These are phyloP conservation scores for Mya arenaria DNA, from an alignment of 1,140 invertebrate species.

Conservation along the genomic window DNA sequence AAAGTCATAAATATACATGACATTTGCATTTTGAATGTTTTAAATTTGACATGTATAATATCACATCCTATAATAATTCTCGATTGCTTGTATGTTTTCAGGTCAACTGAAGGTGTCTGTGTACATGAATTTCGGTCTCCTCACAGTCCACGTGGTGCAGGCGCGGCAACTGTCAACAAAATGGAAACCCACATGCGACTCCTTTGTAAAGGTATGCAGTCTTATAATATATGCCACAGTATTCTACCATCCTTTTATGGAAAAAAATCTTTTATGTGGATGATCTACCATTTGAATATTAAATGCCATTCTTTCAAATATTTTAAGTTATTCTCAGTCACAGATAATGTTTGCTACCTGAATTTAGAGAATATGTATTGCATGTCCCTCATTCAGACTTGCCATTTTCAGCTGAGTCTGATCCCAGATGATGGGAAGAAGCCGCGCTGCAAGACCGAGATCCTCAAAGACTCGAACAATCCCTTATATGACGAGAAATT, in stretches of 20 bases:
- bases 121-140: constrained; percentile 76
- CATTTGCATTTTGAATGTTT: too few relatives aligned
- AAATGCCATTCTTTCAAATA: too few relatives aligned
- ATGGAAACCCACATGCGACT: constrained; percentile 67
- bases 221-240: too few relatives aligned
- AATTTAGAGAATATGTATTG: too few relatives aligned
- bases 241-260: too few relatives aligned
- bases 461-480: constrained; percentile 80
- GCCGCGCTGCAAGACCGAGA: constrained; percentile 82
- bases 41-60: too few relatives aligned
- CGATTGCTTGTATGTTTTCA: constrained; percentile 59
- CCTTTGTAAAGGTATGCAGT: constrained; percentile 73
- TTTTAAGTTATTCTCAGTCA: too few relatives aligned
- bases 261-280: too few relatives aligned
- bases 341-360: too few relatives aligned
- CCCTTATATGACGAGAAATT: constrained; percentile 83
- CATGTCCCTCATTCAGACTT: background rate
- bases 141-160: constrained; percentile 75
- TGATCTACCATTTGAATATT: too few relatives aligned
- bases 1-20: too few relatives aligned
- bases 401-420: constrained; percentile 65
- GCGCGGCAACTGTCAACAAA: constrained; percentile 68
- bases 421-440: constrained; percentile 79
- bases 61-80: too few relatives aligned
- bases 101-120: constrained; percentile 74